Evolutionary conservation across 2,888 invertebrate genomes (phyloP).

Genomic region (Chymomyza caudatula): DNA sequence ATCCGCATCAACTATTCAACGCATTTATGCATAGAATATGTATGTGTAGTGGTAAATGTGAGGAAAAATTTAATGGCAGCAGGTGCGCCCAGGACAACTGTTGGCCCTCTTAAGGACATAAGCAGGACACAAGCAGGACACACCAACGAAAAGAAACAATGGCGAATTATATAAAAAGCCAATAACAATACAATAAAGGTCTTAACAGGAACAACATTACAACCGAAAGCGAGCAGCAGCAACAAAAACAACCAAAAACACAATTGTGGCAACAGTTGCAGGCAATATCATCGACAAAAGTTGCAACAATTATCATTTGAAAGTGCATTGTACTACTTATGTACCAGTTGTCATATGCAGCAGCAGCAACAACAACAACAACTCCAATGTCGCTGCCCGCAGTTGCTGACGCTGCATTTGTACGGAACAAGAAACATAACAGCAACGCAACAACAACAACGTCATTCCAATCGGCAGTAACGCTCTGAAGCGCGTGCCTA

Average conservation of each 20-base stretch:
- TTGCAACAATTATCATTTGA: constrained; percentile 72
- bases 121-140: too few relatives aligned
- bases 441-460: constrained; percentile 31
- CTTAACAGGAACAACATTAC: constrained; percentile 51
- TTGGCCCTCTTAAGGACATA: not conserved
- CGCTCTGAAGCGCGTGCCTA: constrained; percentile 4
- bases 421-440: constrained; percentile 26
- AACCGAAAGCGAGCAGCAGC: constrained; percentile 18
- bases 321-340: constrained; percentile 54
- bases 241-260: constrained; percentile 11
- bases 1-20: not conserved
- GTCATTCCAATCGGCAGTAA: constrained; percentile 3
- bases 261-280: constrained; percentile 53
- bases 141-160: constrained; percentile 31
- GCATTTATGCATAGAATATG: not conserved
- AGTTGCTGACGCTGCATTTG: not conserved
- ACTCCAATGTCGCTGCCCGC: not conserved
- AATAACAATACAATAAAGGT: constrained; percentile 65
- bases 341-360: constrained; percentile 54
- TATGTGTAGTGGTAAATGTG: not conserved
- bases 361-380: not conserved
- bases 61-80: not conserved
- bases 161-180: constrained; percentile 56
- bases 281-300: constrained; percentile 66
- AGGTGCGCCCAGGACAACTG: not conserved